A percentile compares a stretch with the other conserved stretches of the same genome.
These are phyloP conservation scores for Anagyrus pseudococci DNA, from an alignment of 2,888 invertebrate species.

Conservation along the genomic window DNA sequence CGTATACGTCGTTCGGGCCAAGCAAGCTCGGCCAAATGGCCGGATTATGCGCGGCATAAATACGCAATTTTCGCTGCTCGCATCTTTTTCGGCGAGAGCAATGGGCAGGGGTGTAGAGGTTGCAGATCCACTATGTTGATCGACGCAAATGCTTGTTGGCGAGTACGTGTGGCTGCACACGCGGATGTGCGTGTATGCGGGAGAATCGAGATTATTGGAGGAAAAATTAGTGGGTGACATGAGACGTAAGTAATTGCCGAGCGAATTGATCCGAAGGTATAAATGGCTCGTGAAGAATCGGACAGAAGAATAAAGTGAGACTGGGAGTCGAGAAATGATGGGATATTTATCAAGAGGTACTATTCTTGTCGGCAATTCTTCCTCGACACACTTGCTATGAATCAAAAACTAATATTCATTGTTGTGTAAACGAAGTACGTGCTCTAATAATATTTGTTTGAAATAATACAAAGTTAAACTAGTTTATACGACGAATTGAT, in stretches of 20 bases:
- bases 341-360: neutral
- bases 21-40: conserved; percentile 48
- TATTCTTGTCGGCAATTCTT: too few relatives aligned
- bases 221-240: neutral
- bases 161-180: neutral
- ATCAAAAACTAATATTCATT: too few relatives aligned
- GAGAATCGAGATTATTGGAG: conserved; percentile 6
- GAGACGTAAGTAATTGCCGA: neutral
- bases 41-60: conserved; percentile 60
- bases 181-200: neutral
- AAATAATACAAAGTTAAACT: too few relatives aligned
- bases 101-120: neutral
- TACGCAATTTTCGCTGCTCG: conserved; percentile 53
- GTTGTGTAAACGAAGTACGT: too few relatives aligned
- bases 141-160: neutral
- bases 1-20: neutral
- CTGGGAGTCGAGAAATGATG: neutral
- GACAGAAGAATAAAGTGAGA: too few relatives aligned
- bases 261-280: too few relatives aligned
- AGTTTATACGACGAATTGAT: too few relatives aligned
- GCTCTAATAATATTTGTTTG: too few relatives aligned
- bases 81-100: neutral
- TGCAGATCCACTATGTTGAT: neutral
- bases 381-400: too few relatives aligned
- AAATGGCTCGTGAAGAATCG: too few relatives aligned